Conservation (phyloP, 2,113 vertebrate genomes). For the Gymnocephalus cernua region DNA sequence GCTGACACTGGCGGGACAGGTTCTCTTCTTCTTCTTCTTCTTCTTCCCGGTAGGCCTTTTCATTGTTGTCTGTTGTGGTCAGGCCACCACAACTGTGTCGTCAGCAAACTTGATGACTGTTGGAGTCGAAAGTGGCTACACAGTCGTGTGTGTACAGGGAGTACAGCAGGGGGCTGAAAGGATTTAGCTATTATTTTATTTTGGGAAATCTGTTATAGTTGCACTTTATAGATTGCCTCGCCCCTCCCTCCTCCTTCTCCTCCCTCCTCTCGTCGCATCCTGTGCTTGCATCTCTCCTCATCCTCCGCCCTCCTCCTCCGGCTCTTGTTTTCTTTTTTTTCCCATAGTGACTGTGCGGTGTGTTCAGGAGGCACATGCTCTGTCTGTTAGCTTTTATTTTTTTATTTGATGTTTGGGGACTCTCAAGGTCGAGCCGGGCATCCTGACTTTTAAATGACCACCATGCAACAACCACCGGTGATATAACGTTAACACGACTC, state of each 20-base stretch:
- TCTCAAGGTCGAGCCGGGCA: slow-evolving; percentile 53
- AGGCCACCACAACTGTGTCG: too few species aligned
- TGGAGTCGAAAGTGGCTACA: too few species aligned
- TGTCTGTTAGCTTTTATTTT: slow-evolving; percentile 11
- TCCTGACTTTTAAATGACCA: slow-evolving; percentile 57
- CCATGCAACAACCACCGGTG: slow-evolving; percentile 20
- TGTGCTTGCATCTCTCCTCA: slow-evolving; percentile 51
- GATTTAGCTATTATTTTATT: too few species aligned
- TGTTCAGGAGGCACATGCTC: slow-evolving; percentile 2
- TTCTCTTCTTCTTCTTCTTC: too few species aligned
- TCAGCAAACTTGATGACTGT: too few species aligned
- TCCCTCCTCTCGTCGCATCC: slow-evolving; percentile 42
- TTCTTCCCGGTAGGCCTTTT: too few species aligned
- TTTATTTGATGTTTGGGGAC: background rate
- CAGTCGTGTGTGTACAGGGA: too few species aligned
- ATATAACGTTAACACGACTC: slow-evolving; percentile 33
- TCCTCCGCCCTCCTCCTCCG: slow-evolving; percentile 40
- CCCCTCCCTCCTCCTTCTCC: slow-evolving; percentile 42
- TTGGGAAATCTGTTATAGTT: too few species aligned
- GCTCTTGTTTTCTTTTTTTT: slow-evolving; percentile 11
- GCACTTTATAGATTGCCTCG: slow-evolving; percentile 13
- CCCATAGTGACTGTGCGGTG: slow-evolving; percentile 10
- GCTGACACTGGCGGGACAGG: too few species aligned
- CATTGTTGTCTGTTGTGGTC: too few species aligned
- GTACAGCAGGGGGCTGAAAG: too few species aligned